Conservation (phyloP, 1,140 invertebrate species). For the Drosophila kepulauana region DNA sequence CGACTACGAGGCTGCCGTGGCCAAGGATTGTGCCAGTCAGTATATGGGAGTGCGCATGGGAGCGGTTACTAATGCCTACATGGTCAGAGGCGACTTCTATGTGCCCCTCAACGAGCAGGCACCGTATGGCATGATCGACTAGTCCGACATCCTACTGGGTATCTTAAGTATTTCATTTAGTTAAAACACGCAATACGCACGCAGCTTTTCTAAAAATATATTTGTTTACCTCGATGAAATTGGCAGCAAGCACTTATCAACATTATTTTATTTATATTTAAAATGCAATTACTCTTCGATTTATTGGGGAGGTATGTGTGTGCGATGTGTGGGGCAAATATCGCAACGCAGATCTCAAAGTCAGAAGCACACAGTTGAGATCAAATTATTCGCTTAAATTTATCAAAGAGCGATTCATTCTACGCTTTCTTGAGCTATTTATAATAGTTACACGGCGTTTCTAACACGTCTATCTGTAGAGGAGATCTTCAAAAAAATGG, state of each 20-base stretch:
- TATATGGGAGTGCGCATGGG: slow-evolving; percentile 56
- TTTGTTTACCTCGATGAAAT: slow-evolving; percentile 3
- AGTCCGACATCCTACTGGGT: background rate
- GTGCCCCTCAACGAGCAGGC: slow-evolving; percentile 37
- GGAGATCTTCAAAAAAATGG: background rate
- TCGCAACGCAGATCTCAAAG: background rate
- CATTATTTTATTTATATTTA: slow-evolving; percentile 10
- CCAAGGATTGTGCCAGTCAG: slow-evolving; percentile 27
- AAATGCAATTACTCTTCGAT: slow-evolving; percentile 16
- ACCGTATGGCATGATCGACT: slow-evolving; percentile 30
- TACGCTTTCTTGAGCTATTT: background rate
- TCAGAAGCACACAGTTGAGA: background rate
- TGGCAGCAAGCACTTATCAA: slow-evolving; percentile 5
- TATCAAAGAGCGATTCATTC: background rate
- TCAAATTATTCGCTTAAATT: background rate
- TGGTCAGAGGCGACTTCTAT: slow-evolving; percentile 36
- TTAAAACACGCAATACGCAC: background rate
- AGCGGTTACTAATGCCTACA: slow-evolving; percentile 23
- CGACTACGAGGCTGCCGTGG: slow-evolving; percentile 24
- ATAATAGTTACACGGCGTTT: background rate
- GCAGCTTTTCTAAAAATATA: background rate
- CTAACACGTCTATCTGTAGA: background rate
- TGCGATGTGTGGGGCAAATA: background rate
- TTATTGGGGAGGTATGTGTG: background rate
- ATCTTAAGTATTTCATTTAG: background rate